phyloP scores from a whole-genome alignment of 2,888 invertebrate species.

The Gisinianus flammeolus region DNA sequence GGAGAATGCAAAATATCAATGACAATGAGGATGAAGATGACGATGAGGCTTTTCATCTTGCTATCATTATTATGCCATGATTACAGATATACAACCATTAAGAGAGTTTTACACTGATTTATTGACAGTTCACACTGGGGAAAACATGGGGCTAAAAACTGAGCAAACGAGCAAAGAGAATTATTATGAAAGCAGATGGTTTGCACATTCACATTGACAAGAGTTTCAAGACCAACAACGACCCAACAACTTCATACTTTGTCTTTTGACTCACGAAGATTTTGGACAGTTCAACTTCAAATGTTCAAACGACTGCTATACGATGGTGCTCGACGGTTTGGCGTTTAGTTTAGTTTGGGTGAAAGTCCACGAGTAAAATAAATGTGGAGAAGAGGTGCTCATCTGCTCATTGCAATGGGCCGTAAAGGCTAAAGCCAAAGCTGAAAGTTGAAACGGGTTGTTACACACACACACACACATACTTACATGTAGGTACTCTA shows the following conservation, averaged over 20 bases:
- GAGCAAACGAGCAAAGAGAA: neutral
- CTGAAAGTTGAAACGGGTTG: conserved; percentile 35
- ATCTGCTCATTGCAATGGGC: conserved; percentile 47
- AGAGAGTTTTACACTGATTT: neutral
- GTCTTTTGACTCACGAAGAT: too few relatives aligned
- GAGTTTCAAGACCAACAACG: too few relatives aligned
- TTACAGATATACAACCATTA: too few relatives aligned
- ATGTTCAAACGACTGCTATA: too few relatives aligned
- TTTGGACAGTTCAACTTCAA: too few relatives aligned
- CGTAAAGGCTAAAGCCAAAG: conserved; percentile 27
- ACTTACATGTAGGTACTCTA: neutral
- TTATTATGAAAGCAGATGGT: neutral
- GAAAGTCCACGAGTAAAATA: conserved; percentile 1
- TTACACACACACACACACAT: neutral
- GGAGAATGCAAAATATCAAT: neutral
- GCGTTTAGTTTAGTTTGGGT: too few relatives aligned
- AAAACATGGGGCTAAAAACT: too few relatives aligned
- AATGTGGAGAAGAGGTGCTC: conserved; percentile 52
- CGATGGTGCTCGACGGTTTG: too few relatives aligned
- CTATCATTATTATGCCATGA: too few relatives aligned
- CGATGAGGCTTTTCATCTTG: neutral
- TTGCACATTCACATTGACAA: neutral
- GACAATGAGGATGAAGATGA: neutral
- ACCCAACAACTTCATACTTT: too few relatives aligned
- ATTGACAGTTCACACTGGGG: too few relatives aligned